Conservation (phyloP, 2,888 invertebrate genomes). For the Thymelicus sylvestris region DNA sequence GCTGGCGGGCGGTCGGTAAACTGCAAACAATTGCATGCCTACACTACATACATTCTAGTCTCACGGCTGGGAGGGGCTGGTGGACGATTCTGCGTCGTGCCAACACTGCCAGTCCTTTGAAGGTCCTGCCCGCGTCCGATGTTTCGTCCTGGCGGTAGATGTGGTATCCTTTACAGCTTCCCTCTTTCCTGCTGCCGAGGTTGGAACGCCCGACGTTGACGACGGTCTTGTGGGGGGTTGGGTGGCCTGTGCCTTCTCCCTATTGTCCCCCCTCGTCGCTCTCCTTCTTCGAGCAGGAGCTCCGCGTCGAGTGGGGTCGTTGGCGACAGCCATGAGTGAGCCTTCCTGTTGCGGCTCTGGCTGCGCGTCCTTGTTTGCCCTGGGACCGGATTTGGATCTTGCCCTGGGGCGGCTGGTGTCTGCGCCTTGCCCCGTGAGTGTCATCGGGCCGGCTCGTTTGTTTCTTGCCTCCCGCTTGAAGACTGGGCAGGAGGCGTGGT, state of each 20-base stretch:
- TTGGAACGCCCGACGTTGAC: not conserved
- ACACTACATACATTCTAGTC: too few species aligned
- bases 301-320: not conserved
- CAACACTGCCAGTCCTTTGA: slow-evolving; percentile 33
- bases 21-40: too few species aligned
- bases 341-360: not conserved
- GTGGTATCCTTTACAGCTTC: not conserved
- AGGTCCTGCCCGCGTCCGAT: not conserved
- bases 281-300: not conserved
- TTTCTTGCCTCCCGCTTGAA: too few species aligned
- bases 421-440: not conserved
- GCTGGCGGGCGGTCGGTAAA: too few species aligned
- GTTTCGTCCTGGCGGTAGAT: slow-evolving; percentile 28
- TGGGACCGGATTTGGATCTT: not conserved
- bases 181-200: not conserved
- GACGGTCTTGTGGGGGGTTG: not conserved
- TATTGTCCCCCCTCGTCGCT: not conserved
- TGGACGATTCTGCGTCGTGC: slow-evolving; percentile 35
- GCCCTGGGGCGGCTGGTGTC: not conserved
- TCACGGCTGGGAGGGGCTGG: slow-evolving; percentile 3
- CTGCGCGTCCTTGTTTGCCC: not conserved
- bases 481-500: not conserved
- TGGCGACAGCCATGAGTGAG: not conserved
- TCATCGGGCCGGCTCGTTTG: not conserved
- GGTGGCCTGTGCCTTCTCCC: not conserved